phyloP scores from a whole-genome alignment of 92 coral and sea anemone species.

The Ricordea florida region DNA sequence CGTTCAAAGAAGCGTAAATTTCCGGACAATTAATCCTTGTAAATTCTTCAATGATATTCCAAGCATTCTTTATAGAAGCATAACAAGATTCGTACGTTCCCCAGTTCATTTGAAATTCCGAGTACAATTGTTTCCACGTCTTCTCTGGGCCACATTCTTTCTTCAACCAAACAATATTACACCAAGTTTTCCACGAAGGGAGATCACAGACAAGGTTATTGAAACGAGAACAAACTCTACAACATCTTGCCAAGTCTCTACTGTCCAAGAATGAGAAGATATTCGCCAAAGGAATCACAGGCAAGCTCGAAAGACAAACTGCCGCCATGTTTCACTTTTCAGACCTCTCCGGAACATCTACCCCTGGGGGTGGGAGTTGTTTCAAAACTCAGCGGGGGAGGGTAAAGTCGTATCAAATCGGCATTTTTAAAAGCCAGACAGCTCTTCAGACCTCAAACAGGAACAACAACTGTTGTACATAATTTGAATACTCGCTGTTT shows the following conservation, averaged over 20 bases:
- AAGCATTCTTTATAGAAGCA: conserved; percentile 83
- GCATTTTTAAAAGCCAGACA: not conserved
- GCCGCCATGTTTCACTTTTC: conserved; percentile 89
- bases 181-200: conserved; percentile 87
- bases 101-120: conserved; percentile 63
- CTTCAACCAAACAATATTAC: conserved; percentile 78
- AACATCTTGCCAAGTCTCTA: conserved; percentile 75
- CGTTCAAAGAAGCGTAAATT: conserved; percentile 68
- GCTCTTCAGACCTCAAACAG: not conserved
- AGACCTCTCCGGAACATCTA: not conserved
- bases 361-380: not conserved
- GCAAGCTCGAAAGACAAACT: conserved; percentile 46
- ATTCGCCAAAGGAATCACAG: conserved; percentile 75
- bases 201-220: conserved; percentile 68
- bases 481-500: too few relatives aligned
- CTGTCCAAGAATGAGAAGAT: conserved; percentile 79
- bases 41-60: conserved; percentile 87
- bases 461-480: too few relatives aligned
- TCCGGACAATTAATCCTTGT: conserved; percentile 70
- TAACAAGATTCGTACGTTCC: conserved; percentile 85
- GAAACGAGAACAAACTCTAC: conserved; percentile 72
- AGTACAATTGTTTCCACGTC: conserved; percentile 78
- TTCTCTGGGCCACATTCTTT: conserved; percentile 53
- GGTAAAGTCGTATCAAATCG: not conserved
- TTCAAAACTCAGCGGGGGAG: too few relatives aligned